Evolutionary conservation across 2,888 invertebrate species (phyloP), one percentile per base, ranked within the genome.

Genomic region (Leucania comma): DNA sequence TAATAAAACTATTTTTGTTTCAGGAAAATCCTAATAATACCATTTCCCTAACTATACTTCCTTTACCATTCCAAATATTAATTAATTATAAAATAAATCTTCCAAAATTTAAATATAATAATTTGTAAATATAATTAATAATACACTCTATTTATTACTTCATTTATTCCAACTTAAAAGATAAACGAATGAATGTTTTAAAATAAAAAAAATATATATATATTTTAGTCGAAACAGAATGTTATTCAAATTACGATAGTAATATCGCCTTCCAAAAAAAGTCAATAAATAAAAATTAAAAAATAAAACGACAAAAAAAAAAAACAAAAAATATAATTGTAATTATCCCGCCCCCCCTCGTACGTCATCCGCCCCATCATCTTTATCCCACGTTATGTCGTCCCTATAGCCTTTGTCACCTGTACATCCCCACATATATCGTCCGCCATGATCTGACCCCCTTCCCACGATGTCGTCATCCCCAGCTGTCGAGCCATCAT

Each of bases 401-500:
- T 53, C 8, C 29, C 70, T 70, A 17, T 78, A 78, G 70, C 62
- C 32, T 14, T n/a, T 38, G 3, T 42, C 53, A 14, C 58, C 68
- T 8, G 10, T 32, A 51, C 72, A 70, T 51, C 78, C 78, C 32
- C 20, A 70, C 73, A 60, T 79, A 69, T 78, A 65, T 38, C 51
- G n/a, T 35, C 72, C 82, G 75, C 63, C 32, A 70, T 84, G 83
- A 78, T 82, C 29, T 84, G 82, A 84, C 75, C 82, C 64, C 8
- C n/a, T 8, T 56, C 32, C 63, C 71, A 80, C 35, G 57, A 93
- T 96, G 98, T 86, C 97, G 97, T 96, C 95, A 46, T 96, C 97
- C 59, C 94, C 93, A 88, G 96, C 94, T 56, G 93, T 96, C 81
- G 96, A 96, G 91, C 94, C 93, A 2, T 91, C 95, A 1, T 93